Evolutionary conservation across 1,140 invertebrate genomes (phyloP).

Genomic region (Hydropsyche tenuis): DNA sequence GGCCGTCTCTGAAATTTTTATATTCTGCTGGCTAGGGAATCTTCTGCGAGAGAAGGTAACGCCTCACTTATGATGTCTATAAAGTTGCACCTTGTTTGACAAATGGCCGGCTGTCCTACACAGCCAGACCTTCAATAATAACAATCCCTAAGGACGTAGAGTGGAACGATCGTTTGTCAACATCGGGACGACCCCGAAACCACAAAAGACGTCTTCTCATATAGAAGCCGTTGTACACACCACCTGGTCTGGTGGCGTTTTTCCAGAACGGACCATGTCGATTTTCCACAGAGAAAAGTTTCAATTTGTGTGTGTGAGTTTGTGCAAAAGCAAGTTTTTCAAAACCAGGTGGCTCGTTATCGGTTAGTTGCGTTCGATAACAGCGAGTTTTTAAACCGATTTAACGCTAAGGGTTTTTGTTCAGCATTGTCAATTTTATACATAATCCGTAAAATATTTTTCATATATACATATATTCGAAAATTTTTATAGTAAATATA

Average conservation of each 20-base stretch:
- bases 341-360: no score
- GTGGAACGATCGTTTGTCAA: slow-evolving; percentile 21
- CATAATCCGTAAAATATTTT: no score
- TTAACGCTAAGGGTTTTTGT: no score
- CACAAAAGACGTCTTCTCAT: slow-evolving; percentile 21
- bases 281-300: not conserved
- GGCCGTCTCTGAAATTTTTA: slow-evolving; percentile 16
- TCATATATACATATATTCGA: no score
- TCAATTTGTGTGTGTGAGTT: no score
- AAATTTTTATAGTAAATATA: no score
- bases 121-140: slow-evolving; percentile 28
- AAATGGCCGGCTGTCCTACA: slow-evolving; percentile 4
- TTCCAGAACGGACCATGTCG: not conserved
- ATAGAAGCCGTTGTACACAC: no score
- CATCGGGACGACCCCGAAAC: not conserved
- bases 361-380: no score
- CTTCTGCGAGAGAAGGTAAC: slow-evolving; percentile 23
- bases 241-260: no score
- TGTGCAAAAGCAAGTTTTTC: no score
- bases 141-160: not conserved
- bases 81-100: slow-evolving; percentile 1
- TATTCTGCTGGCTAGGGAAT: slow-evolving; percentile 20
- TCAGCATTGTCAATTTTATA: no score
- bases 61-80: not conserved
- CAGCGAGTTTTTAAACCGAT: no score